phyloP scores from a whole-genome alignment of 1,140 invertebrate genomes.

The Anastrepha ludens region DNA sequence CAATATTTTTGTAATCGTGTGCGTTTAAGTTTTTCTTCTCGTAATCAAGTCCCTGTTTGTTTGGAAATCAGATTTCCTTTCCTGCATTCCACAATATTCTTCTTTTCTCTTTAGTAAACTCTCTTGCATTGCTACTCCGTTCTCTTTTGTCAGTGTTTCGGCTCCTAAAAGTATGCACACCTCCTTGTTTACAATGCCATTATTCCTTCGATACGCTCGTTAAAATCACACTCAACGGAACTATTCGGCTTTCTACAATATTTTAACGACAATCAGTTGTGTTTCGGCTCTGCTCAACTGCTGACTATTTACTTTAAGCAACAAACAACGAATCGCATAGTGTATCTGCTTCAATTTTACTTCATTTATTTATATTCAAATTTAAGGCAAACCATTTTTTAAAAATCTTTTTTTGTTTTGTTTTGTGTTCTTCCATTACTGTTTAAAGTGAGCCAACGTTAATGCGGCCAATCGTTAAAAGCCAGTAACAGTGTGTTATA shows the following conservation, averaged over 20 bases:
- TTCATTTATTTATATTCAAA: not conserved
- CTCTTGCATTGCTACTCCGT: not conserved
- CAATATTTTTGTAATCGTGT: too few relatives aligned
- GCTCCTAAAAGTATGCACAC: conserved; percentile 28
- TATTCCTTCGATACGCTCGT: not conserved
- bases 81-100: not conserved
- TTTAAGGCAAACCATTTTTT: not conserved
- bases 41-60: not conserved
- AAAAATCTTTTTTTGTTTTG: too few relatives aligned
- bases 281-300: conserved; percentile 41
- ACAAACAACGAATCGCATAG: not conserved
- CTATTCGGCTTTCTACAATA: not conserved
- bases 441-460: not conserved
- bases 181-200: not conserved
- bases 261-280: conserved; percentile 13
- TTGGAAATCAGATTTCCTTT: not conserved
- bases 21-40: not conserved
- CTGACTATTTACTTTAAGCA: conserved; percentile 30
- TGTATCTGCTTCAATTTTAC: not conserved
- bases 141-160: not conserved
- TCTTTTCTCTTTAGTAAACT: not conserved
- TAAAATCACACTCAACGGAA: not conserved
- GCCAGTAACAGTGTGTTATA: too few relatives aligned
- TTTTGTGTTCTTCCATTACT: not conserved
- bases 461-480: not conserved